Evolutionary conservation across 2,888 invertebrate genomes (phyloP).

Genomic region (Campoplex capitator): DNA sequence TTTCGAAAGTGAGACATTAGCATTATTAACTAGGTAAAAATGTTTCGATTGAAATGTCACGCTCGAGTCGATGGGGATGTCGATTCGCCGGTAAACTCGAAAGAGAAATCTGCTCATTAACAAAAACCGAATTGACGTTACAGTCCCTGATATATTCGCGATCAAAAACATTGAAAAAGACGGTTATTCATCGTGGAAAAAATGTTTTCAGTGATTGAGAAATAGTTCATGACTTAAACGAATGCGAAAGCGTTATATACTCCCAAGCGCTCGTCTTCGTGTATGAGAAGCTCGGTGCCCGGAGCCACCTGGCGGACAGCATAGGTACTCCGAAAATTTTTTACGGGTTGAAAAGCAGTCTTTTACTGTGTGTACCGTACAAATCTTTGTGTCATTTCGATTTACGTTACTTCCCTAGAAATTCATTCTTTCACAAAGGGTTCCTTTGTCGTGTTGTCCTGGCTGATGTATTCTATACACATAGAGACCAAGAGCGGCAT

Average conservation of each 20-base stretch:
- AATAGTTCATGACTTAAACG: neutral
- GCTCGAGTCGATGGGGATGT: neutral
- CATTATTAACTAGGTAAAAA: neutral
- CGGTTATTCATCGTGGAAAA: no score
- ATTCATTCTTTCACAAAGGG: constrained; percentile 59
- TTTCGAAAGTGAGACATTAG: neutral
- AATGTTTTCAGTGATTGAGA: neutral
- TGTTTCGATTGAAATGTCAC: neutral
- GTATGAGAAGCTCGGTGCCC: neutral
- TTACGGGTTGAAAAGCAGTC: neutral
- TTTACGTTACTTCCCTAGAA: constrained; percentile 64
- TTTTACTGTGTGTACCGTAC: neutral
- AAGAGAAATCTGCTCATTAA: neutral
- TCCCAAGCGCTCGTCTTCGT: neutral
- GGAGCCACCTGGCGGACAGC: neutral
- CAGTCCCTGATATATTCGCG: neutral
- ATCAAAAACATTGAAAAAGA: no score
- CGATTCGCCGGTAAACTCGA: neutral
- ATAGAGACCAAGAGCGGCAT: neutral
- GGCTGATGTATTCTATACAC: constrained; percentile 65
- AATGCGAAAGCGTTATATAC: neutral
- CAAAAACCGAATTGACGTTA: neutral
- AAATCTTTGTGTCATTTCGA: constrained; percentile 35
- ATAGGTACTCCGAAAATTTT: neutral
- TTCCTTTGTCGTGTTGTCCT: constrained; percentile 28